phyloP scores from a whole-genome alignment of 2,113 vertebrate species.

The Hydrochoerus hydrochaeris region DNA sequence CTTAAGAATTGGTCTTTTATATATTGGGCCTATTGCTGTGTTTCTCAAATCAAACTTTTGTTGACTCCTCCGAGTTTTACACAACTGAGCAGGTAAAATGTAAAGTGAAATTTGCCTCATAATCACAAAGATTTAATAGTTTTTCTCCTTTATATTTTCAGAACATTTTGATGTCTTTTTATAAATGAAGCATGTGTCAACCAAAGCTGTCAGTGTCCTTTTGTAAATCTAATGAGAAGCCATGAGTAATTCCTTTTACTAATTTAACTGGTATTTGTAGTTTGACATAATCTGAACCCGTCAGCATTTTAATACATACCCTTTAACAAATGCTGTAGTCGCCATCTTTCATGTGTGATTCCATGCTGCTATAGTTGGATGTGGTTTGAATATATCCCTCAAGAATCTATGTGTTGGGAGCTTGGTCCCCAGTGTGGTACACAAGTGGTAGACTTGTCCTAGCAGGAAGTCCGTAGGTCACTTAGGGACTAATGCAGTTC shows the following conservation, averaged over 20 bases:
- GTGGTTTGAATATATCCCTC: background rate
- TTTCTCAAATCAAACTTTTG: conserved; percentile 5
- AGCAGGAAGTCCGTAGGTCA: background rate
- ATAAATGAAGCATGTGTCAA: background rate
- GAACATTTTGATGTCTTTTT: conserved; percentile 8
- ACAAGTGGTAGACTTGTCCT: background rate
- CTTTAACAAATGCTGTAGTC: background rate
- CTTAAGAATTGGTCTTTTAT: background rate
- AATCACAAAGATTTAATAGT: background rate
- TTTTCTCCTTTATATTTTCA: conserved; percentile 20
- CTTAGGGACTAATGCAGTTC: background rate
- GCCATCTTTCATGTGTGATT: background rate
- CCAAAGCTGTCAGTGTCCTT: background rate
- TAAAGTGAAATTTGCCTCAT: background rate
- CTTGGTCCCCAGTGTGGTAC: background rate
- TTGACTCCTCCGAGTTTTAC: conserved; percentile 34
- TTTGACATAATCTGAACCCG: background rate
- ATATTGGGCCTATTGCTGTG: background rate
- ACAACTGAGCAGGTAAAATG: background rate
- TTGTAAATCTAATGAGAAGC: conserved; percentile 49
- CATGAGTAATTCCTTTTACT: background rate
- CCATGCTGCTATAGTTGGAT: background rate
- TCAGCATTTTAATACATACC: conserved; percentile 37
- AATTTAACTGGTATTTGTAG: background rate
- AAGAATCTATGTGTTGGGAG: background rate